Base-by-base conservation (phyloP, 2,113 vertebrate genomes). In the Marmota monax region DNA sequence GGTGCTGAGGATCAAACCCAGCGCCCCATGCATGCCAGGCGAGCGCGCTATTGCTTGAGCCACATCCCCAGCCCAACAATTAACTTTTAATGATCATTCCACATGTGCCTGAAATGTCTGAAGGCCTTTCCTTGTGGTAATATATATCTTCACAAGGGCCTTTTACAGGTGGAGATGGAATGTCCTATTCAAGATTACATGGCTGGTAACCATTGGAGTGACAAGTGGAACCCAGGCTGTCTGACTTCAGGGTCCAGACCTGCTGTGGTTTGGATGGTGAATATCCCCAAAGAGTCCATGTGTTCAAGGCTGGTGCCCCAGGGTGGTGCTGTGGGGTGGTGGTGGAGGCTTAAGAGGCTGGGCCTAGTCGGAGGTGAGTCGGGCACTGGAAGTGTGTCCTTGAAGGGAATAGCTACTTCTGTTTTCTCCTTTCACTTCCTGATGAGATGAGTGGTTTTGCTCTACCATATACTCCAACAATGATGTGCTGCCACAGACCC, bases 111-210 rank as follows among this genome's bases (percentile, higher is more conserved):
- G 7, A 65, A 29, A 10, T 37, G 1, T 70, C 77, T 37, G 12
- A 29, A 61, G 37, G n/a, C 48, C 42, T 92, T 78, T 93, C n/a
- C 39, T 27, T 83, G 5, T 37, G 42, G 29, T 69, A 76, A 65
- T 6, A 69, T 29, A 53, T 89, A 77, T 65, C 23, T 45, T 89
- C 42, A 93, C 10, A n/a, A 45, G 22, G 61, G 20, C 13, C 48
- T 87, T 67, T 80, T 88, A 37, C 34, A 84, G 9, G 56, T 73
- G 32, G 94, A 96, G 67, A 72, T 6, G 73, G 29, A 96, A 84
- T 48, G 70, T 29, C 8, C 11, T 78, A 6, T 7, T 4, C 20
- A 42, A n/a, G 14, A 3, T 74, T 58, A 87, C n/a, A 42, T 0
- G 5, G 4, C 4, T 51, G 18, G 17, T 27, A 87, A 69, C 9